These are phyloP conservation scores for Phaethornis superciliosus DNA, from an alignment of 2,113 vertebrate genomes.

Conservation along the genomic window DNA sequence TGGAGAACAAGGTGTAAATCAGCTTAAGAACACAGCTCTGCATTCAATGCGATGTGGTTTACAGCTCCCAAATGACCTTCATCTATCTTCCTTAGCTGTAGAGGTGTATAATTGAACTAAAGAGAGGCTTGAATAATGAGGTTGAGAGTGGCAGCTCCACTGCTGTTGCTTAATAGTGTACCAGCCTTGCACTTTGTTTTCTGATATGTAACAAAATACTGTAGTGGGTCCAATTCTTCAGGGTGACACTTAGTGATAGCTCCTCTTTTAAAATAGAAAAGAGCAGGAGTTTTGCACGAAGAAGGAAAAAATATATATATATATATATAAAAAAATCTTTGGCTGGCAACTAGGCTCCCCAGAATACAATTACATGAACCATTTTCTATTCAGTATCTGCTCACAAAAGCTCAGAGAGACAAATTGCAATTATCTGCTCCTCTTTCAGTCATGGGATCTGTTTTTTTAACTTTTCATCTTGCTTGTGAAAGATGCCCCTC, in stretches of 20 bases:
- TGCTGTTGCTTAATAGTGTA: constrained; percentile 73
- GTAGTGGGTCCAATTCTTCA: constrained; percentile 75
- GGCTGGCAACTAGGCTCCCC: constrained; percentile 34
- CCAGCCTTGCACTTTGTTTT: constrained; percentile 50
- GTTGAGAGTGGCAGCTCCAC: constrained; percentile 64
- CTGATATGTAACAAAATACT: constrained; percentile 78
- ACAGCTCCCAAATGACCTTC: constrained; percentile 84
- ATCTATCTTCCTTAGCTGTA: constrained; percentile 84
- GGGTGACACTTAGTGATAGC: constrained; percentile 76
- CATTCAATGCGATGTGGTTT: constrained; percentile 80
- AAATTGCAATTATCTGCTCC: constrained; percentile 54
- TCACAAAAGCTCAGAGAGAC: constrained; percentile 48
- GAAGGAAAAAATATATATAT: background rate
- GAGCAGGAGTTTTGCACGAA: constrained; percentile 45
- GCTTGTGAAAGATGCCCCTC: background rate
- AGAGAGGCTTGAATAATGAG: constrained; percentile 84
- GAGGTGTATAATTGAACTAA: constrained; percentile 86
- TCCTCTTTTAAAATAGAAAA: constrained; percentile 74
- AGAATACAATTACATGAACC: constrained; percentile 68
- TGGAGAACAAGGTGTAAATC: constrained; percentile 83
- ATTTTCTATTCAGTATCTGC: constrained; percentile 66
- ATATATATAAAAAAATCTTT: no score
- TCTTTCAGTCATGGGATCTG: constrained; percentile 16
- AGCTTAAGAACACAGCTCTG: constrained; percentile 82
- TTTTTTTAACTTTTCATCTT: constrained; percentile 18